Evolutionary conservation across 2,113 vertebrate genomes (phyloP).

Genomic region (Campylorhamphus procurvoides): DNA sequence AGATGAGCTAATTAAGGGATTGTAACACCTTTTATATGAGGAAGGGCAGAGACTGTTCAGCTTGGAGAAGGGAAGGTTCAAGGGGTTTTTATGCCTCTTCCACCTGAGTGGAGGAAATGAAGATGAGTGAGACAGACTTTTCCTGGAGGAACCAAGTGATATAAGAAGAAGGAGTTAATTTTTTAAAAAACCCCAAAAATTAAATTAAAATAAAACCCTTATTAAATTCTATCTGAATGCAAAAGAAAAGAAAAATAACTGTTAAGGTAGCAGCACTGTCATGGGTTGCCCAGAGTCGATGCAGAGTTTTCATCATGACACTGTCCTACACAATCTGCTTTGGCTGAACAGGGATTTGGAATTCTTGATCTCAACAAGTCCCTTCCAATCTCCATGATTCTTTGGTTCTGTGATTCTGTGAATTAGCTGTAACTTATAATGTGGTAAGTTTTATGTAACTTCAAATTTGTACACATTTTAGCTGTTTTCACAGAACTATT

Average conservation of each 20-base stretch:
- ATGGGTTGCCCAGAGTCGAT: not conserved
- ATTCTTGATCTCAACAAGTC: not conserved
- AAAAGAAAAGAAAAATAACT: not conserved
- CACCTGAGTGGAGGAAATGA: not conserved
- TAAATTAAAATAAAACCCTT: too few species aligned
- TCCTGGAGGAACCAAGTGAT: not conserved
- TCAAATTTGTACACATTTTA: not conserved
- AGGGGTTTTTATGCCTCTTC: not conserved
- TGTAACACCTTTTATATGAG: not conserved
- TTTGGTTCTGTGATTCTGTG: not conserved
- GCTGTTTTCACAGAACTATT: not conserved
- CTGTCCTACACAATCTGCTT: not conserved
- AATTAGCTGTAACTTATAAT: not conserved
- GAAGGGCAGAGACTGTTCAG: not conserved
- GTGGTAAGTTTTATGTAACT: not conserved
- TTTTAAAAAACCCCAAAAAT: too few species aligned
- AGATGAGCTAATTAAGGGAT: not conserved
- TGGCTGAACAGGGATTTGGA: not conserved
- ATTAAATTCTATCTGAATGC: not conserved
- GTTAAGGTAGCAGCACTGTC: not conserved
- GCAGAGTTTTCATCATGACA: not conserved
- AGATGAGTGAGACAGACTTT: not conserved
- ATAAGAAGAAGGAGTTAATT: not conserved
- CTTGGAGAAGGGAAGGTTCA: not conserved
- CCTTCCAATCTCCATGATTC: rapidly evolving